Base-by-base conservation (phyloP, 2,797 vertebrate species). In the Anguilla obscura region DNA sequence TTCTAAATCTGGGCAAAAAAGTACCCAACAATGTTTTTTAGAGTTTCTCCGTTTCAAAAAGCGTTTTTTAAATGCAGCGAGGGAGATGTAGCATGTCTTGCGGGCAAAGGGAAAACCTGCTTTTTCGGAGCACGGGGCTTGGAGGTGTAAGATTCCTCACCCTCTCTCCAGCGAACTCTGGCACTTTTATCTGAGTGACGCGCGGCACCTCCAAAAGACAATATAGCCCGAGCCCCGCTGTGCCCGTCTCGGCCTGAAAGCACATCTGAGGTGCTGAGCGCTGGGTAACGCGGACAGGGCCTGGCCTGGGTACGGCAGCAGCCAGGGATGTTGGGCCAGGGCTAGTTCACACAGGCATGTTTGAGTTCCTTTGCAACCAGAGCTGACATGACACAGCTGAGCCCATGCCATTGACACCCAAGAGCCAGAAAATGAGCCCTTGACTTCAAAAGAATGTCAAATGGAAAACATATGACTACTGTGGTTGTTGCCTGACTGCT, bases 171-270 rank as follows among this genome's bases (percentile, higher is more conserved):
- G 94, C 93, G 93, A 50, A 89, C 91, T 93, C 93, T 90, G 93
- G 87, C 90, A 14, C 33, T 79, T 79, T 40, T 79, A 36, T 79
- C 74, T 40, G 74, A 18, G 33, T 45, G 91, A 92, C 89, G 91
- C 93, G 93, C 87, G 94, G 91, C 93, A 94, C 92, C 89, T 93
- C 90, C 85, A 91, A 90, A 90, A 91, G 93, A 93, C 91, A 90
- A 94, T 96, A 94, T 94, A 93, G 93, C 92, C 92, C 88, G 69
- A 92, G 93, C 94, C 95, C 90, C 93, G 91, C 93, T 90, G 90
- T 86, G 83, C 69, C 84, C 74, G 91, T 94, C 94, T 94, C 16
- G 90, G 92, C 95, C 93, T 91, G 93, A 48, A 14, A 24, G 24
- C 71, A 90, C 85, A 89, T 94, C 90, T 48, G 50, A 87, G 52